These are phyloP conservation scores for Tortricodes alternella DNA, from an alignment of 2,888 invertebrate genomes.

Conservation along the genomic window DNA sequence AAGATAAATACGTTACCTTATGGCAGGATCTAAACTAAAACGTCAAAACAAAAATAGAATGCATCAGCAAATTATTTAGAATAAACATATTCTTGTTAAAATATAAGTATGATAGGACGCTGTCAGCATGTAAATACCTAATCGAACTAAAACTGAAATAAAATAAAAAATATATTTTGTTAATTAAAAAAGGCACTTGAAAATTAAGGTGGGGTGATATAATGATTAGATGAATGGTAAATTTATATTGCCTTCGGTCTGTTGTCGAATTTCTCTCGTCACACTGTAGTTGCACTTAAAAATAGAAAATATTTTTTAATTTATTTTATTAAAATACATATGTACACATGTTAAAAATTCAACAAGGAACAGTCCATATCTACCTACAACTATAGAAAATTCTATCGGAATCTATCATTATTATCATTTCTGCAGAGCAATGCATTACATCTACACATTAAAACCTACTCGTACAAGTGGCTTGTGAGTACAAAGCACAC, in stretches of 20 bases:
- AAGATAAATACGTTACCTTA: conserved; percentile 46
- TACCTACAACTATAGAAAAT: conserved; percentile 44
- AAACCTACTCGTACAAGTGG: conserved; percentile 1
- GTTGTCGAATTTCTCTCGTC: conserved; percentile 73
- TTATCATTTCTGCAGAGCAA: conserved; percentile 18
- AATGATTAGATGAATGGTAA: conserved; percentile 54
- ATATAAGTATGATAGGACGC: conserved; percentile 55
- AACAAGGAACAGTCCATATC: conserved; percentile 62
- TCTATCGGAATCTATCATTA: conserved; percentile 19
- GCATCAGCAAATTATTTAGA: conserved; percentile 62
- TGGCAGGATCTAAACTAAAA: conserved; percentile 49
- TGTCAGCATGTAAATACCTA: conserved; percentile 49
- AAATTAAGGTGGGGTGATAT: conserved; percentile 67
- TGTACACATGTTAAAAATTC: conserved; percentile 66
- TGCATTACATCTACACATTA: conserved; percentile 21
- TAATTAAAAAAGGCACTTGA: conserved; percentile 72
- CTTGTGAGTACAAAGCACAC: conserved; percentile 5
- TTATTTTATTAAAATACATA: conserved; percentile 64
- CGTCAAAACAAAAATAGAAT: conserved; percentile 59
- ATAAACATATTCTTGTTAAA: conserved; percentile 51
- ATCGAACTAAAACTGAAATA: conserved; percentile 54
- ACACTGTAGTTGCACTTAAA: conserved; percentile 78
- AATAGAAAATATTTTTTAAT: conserved; percentile 63
- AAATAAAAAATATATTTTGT: conserved; percentile 50
- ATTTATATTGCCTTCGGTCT: conserved; percentile 57